These are phyloP conservation scores for Acrossocheilus fasciatus DNA, from an alignment of 2,797 vertebrate species.

Conservation along the genomic window DNA sequence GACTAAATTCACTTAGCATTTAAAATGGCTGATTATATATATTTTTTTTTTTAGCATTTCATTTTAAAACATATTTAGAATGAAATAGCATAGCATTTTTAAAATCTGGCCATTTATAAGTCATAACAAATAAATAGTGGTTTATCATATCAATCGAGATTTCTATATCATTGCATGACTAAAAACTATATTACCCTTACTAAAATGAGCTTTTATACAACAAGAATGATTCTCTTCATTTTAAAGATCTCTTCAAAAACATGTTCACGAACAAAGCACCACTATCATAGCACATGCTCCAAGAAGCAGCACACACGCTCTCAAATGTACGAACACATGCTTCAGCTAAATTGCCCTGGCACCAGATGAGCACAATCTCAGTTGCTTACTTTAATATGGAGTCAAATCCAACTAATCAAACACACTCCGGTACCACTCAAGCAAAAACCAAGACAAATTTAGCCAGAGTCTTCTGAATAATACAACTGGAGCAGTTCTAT, in stretches of 20 bases:
- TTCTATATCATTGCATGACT: background rate
- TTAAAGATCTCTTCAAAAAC: background rate
- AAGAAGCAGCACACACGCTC: background rate
- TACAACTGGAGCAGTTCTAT: slow-evolving; percentile 62
- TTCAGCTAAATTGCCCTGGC: background rate
- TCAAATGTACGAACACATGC: background rate
- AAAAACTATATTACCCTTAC: background rate
- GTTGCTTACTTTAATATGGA: background rate
- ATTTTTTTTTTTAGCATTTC: too few relatives aligned
- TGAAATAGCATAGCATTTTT: too few relatives aligned
- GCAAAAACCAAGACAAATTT: slow-evolving; percentile 57
- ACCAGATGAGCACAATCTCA: background rate
- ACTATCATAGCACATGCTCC: background rate
- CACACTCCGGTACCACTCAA: background rate
- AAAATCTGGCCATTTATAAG: too few relatives aligned
- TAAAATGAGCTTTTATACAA: background rate
- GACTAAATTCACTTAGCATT: too few relatives aligned
- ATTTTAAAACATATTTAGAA: too few relatives aligned
- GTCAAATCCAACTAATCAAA: slow-evolving; percentile 1
- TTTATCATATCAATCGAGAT: too few relatives aligned
- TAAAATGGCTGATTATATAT: too few relatives aligned
- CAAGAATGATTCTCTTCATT: background rate
- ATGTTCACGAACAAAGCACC: background rate
- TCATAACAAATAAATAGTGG: too few relatives aligned
- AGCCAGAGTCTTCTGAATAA: slow-evolving; percentile 71